Evolutionary conservation across 2,888 invertebrate genomes (phyloP), one percentile per base, ranked within the genome.

Genomic region (Pherbina coryleti): DNA sequence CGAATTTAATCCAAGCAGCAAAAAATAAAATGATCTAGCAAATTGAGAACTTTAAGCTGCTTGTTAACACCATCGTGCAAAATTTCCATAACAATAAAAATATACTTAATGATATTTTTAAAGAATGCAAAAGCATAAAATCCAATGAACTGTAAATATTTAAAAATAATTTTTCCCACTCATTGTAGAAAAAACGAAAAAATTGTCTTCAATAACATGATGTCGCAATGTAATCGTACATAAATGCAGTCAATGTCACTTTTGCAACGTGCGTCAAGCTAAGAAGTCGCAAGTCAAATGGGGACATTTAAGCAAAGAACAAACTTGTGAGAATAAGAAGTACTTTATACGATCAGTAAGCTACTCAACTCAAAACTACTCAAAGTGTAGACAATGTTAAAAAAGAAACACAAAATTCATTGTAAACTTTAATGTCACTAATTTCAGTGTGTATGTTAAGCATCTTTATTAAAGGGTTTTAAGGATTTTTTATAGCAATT

Each of bases 181-280:
- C 44, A 44, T 67, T 19, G 19, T 11, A 3, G 11, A 55, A 55
- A 55, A 19, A 5, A 22, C 2, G 17, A 7, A 55, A 22, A 31
- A 31, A 60, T 34, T 8, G 2, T n/a, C 14, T 31, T 34, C 7
- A 31, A 34, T 22, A 11, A 64, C 34, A 64, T 4, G n/a, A 17
- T 25, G 49, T 5, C 37, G 7, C 37, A 19, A n/a, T 9, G 67
- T 25, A 17, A 51, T 34, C n/a, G 19, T 22, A 22, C 25, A 8
- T 25, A 3, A 28, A 49, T 28, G 51, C 49, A 44, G 22, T 25
- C 69, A 51, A 25, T 69, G 69, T 69, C 69, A 67, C 49, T 67
- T 49, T 25, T 19, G 49, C 22, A 11, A 49, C 67, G 17, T 49
- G 28, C 69, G 51, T 69, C 25, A 51, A 19, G 14, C 19, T 37